A percentile compares a stretch with the other conserved stretches of the same genome.
These are phyloP conservation scores for Agelaius phoeniceus DNA, from an alignment of 2,113 vertebrate species.

Conservation along the genomic window DNA sequence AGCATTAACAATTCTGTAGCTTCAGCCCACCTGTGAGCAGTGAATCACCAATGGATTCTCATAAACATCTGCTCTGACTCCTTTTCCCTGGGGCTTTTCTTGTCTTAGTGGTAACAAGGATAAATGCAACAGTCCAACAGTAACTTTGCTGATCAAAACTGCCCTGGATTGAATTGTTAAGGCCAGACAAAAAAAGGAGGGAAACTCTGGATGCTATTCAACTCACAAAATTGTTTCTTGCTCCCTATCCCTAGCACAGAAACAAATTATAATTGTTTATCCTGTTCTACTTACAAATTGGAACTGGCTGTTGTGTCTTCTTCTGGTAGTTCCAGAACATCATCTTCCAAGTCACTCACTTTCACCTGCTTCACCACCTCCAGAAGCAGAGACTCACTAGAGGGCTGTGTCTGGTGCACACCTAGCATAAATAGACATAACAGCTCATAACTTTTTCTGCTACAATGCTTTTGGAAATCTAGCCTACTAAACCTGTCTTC, in stretches of 20 bases:
- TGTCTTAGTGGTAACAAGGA: neutral
- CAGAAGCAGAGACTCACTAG: slow-evolving; percentile 88
- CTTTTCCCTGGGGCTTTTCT: neutral
- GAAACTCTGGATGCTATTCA: neutral
- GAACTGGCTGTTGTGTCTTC: slow-evolving; percentile 79
- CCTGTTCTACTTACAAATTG: slow-evolving; percentile 69
- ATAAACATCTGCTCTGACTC: neutral
- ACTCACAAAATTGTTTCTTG: neutral
- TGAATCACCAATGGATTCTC: neutral
- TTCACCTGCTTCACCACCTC: slow-evolving; percentile 96
- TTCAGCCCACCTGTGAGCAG: neutral
- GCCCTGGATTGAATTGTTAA: neutral
- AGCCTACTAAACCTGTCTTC: neutral
- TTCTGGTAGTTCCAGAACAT: slow-evolving; percentile 91
- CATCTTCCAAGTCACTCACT: slow-evolving; percentile 93
- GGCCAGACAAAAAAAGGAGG: neutral
- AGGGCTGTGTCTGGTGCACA: slow-evolving; percentile 82
- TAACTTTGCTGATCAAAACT: neutral
- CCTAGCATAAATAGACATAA: slow-evolving; percentile 69
- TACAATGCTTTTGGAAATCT: neutral
- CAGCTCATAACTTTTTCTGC: neutral
- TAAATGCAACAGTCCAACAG: neutral
- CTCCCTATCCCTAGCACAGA: neutral
- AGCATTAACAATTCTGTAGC: neutral
- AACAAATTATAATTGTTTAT: neutral